Percentiles rank a stretch among this genome's conserved stretches.
Evolutionary conservation across 2,888 invertebrate species (phyloP).

Genomic region (Scaptomyza reducta): DNA sequence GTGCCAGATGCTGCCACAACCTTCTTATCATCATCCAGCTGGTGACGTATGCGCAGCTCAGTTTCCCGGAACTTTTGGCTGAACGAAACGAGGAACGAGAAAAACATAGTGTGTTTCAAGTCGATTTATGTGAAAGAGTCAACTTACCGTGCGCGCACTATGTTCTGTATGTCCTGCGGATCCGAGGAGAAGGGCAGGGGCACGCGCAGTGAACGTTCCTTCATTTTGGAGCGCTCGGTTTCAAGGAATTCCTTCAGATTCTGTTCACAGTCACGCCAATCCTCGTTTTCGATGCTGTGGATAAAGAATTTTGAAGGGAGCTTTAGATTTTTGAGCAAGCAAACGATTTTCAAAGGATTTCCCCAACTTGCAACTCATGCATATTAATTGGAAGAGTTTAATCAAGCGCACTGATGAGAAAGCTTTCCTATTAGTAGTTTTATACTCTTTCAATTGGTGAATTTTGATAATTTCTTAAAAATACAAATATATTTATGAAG

Average conservation of each 20-base stretch:
- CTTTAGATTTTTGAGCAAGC: slow-evolving; percentile 15
- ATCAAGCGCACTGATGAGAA: background rate
- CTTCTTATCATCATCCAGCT: slow-evolving; percentile 71
- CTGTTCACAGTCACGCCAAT: slow-evolving; percentile 83
- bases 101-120: background rate
- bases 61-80: slow-evolving; percentile 82
- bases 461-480: too few species aligned
- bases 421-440: background rate
- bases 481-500: too few species aligned
- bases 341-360: slow-evolving; percentile 15
- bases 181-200: slow-evolving; percentile 79
- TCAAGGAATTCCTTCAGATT: slow-evolving; percentile 82
- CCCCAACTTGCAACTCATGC: slow-evolving; percentile 42
- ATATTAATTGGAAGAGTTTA: slow-evolving; percentile 47
- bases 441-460: background rate
- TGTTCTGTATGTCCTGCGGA: slow-evolving; percentile 80
- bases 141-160: slow-evolving; percentile 81
- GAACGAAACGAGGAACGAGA: background rate
- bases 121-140: background rate
- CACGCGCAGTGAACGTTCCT: slow-evolving; percentile 74
- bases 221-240: slow-evolving; percentile 80
- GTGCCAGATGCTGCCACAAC: slow-evolving; percentile 20
- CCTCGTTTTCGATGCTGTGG: slow-evolving; percentile 80
- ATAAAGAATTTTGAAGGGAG: background rate
- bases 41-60: slow-evolving; percentile 76